Evolutionary conservation across 2,888 invertebrate genomes (phyloP), one percentile per base, ranked within the genome.

Genomic region (Lithodes maja): DNA sequence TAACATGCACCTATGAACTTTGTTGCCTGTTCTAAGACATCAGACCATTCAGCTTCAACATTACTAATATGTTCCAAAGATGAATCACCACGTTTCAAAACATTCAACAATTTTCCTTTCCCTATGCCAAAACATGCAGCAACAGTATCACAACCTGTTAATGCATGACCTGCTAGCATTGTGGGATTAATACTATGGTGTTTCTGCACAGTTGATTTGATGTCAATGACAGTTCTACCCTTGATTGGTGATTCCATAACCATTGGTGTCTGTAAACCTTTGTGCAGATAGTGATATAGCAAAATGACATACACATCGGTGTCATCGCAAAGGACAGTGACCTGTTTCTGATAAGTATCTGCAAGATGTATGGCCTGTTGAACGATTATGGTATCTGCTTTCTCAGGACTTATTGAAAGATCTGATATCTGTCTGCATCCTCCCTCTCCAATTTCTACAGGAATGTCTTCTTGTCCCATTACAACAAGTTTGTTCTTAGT

Each of bases 21-120:
- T 83, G 74, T 83, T 83, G 74, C 71, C 83, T 83, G 71, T 83
- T 71, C 83, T 83, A 83, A 83, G n/a, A 74, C 83, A 83, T 83
- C 49, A 71, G 33, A 33, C 33, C 33, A 33, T 33, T 33, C 33
- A 33, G 33, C 33, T 33, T 33, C 33, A 33, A 33, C 33, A 33
- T 33, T 33, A 33, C 53, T 53, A 83, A 71, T 83, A 83, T 52
- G 71, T 3, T 83, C 83, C 15, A 71, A 71, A 83, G 74, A 71
- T 71, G 83, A 83, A 71, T n/a, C 50, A n/a, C 71, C 83, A 83
- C 69, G 71, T 74, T 83, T 71, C 83, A 83, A 71, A 83, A 83
- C 83, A 83, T 71, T 71, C 52, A 83, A 53, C 74, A 71, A 68
- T 83, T 83, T 83, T 83, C 2, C 53, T 12, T 83, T 83, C 71